phyloP scores from a whole-genome alignment of 2,888 invertebrate genomes.

The Sympetrum striolatum region DNA sequence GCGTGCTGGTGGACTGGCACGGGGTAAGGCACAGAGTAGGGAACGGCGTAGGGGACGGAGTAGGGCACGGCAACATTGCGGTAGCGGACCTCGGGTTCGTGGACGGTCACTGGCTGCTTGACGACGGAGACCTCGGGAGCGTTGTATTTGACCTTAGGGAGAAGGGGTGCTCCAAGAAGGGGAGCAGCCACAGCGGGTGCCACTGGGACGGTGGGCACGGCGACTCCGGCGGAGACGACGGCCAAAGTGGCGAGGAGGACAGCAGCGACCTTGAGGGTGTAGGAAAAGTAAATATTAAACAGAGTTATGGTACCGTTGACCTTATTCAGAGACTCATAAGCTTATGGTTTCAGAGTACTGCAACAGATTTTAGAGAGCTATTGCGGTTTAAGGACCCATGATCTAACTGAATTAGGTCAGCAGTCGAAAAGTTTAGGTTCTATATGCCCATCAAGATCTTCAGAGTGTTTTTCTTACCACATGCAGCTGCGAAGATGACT shows the following conservation, averaged over 20 bases:
- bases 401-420: too few relatives aligned
- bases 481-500: too few relatives aligned
- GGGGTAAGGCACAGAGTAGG: constrained; percentile 52
- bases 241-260: constrained; percentile 45
- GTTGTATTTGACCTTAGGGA: constrained; percentile 54
- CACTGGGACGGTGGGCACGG: neutral
- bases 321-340: too few relatives aligned
- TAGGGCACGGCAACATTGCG: constrained; percentile 51
- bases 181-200: constrained; percentile 50
- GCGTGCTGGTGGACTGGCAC: constrained; percentile 42
- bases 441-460: too few relatives aligned
- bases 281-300: neutral
- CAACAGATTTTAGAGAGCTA: too few relatives aligned
- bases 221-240: constrained; percentile 3
- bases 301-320: too few relatives aligned
- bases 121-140: constrained; percentile 56
- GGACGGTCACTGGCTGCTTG: constrained; percentile 55
- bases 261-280: neutral
- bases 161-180: constrained; percentile 52
- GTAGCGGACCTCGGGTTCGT: constrained; percentile 54
- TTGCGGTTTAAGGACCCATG: too few relatives aligned
- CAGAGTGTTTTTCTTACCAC: too few relatives aligned
- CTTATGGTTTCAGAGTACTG: too few relatives aligned
- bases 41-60: constrained; percentile 49
- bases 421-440: too few relatives aligned